These are phyloP conservation scores for Melinaea marsaeus DNA, from an alignment of 2,888 invertebrate genomes.

Conservation along the genomic window DNA sequence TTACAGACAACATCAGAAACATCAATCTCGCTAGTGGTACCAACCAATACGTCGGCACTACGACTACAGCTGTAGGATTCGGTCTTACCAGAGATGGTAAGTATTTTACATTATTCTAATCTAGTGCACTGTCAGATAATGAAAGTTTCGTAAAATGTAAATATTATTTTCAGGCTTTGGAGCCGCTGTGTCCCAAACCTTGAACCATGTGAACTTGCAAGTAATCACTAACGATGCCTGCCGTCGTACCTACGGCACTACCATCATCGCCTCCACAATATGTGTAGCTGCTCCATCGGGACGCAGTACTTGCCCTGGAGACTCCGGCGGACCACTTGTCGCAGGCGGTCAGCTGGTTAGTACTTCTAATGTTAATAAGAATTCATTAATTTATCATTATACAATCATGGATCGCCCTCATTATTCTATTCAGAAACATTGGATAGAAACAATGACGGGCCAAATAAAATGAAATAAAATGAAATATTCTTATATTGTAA, in stretches of 20 bases:
- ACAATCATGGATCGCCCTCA: too few species aligned
- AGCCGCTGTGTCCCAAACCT: constrained; percentile 15
- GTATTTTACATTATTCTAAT: neutral
- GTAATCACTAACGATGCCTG: constrained; percentile 55
- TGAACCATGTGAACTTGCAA: constrained; percentile 34
- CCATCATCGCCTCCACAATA: constrained; percentile 45
- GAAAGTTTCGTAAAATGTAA: neutral
- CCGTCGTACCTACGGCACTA: constrained; percentile 43
- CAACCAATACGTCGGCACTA: constrained; percentile 36
- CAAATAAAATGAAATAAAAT: too few species aligned
- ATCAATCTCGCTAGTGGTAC: constrained; percentile 37
- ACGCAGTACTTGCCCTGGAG: constrained; percentile 54
- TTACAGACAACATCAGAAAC: constrained; percentile 37
- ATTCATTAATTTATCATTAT: neutral
- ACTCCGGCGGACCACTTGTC: constrained; percentile 47
- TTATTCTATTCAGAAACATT: too few species aligned
- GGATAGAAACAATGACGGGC: too few species aligned
- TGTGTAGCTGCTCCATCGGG: constrained; percentile 48
- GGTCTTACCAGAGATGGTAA: constrained; percentile 37
- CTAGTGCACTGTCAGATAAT: constrained; percentile 17
- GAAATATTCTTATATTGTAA: too few species aligned
- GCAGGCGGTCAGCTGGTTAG: constrained; percentile 15
- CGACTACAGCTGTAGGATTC: constrained; percentile 41
- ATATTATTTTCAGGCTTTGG: constrained; percentile 11
- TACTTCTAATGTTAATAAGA: neutral